A percentile compares a stretch with the other conserved stretches of the same genome.
These are phyloP conservation scores for Pycnonotus jocosus DNA, from an alignment of 2,113 vertebrate genomes.

Conservation along the genomic window DNA sequence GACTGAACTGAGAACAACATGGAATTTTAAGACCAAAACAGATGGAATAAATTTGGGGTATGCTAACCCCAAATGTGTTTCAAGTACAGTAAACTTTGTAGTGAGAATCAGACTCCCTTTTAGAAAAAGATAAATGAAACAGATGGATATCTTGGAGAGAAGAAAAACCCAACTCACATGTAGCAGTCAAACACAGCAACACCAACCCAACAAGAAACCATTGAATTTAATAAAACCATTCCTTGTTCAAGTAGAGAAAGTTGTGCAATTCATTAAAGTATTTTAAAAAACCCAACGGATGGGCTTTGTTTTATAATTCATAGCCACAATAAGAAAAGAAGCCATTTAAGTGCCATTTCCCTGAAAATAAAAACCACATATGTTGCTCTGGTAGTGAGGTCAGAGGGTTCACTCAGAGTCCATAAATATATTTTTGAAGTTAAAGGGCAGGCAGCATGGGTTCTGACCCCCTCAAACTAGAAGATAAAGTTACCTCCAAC, in stretches of 20 bases:
- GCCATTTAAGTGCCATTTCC: neutral
- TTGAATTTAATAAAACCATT: neutral
- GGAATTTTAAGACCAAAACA: conserved; percentile 15
- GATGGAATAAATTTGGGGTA: conserved; percentile 32
- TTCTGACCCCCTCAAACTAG: neutral
- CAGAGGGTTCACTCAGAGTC: conserved; percentile 63
- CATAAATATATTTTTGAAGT: conserved; percentile 28
- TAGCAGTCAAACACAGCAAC: neutral
- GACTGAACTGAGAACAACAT: conserved; percentile 10
- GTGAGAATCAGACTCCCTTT: neutral
- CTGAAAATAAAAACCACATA: neutral
- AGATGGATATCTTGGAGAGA: conserved; percentile 14
- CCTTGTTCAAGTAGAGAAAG: neutral
- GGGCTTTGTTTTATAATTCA: neutral
- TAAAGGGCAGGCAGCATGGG: neutral
- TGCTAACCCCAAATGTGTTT: conserved; percentile 19
- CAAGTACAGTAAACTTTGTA: conserved; percentile 1
- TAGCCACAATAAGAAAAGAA: neutral
- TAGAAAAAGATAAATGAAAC: conserved; percentile 25
- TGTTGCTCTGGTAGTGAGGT: conserved; percentile 37
- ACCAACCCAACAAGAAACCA: neutral
- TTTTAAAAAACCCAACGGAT: neutral
- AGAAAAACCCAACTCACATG: neutral
- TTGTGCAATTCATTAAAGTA: neutral
- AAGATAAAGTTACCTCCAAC: conserved; percentile 16